Conservation (phyloP, 37 sponge, comb jelly and placozoan species). For the Theonella swinhoei region DNA sequence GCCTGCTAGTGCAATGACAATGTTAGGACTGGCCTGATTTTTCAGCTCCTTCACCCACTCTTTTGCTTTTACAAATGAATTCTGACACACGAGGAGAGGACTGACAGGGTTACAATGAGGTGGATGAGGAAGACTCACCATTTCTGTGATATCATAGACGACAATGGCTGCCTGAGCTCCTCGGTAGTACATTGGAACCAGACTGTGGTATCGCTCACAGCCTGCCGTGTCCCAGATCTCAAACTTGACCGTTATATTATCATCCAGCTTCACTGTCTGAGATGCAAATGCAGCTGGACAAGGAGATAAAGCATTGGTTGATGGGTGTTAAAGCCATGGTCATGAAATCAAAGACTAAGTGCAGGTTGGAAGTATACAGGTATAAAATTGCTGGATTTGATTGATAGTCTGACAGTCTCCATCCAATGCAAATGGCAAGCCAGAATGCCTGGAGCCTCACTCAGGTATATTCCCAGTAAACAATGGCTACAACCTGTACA, state of each 20-base stretch:
- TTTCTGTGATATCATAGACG: constrained; percentile 98
- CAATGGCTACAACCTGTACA: background rate
- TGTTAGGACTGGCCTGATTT: constrained; percentile 97
- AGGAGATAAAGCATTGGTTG: too few relatives aligned
- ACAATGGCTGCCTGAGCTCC: constrained; percentile 99
- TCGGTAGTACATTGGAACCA: constrained; percentile 99
- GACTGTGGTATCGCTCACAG: constrained; percentile 96
- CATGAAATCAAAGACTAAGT: too few relatives aligned
- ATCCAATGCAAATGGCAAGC: too few relatives aligned
- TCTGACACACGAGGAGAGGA: constrained; percentile 47
- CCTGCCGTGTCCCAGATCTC: constrained; percentile 99
- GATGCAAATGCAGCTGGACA: constrained; percentile 95
- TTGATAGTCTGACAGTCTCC: too few relatives aligned
- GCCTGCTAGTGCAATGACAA: constrained; percentile 97
- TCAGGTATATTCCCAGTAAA: too few relatives aligned
- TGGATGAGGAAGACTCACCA: too few relatives aligned
- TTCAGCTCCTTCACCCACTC: constrained; percentile 98
- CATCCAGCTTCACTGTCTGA: constrained; percentile 97
- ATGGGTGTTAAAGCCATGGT: too few relatives aligned
- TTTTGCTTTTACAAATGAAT: constrained; percentile 96
- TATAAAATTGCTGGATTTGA: too few relatives aligned
- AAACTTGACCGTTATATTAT: constrained; percentile 98
- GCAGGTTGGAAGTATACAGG: too few relatives aligned
- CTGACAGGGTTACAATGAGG: too few relatives aligned
- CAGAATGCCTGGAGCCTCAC: too few relatives aligned